Conservation (phyloP, 2,888 invertebrate species). For the Drosophila neonasuta region DNA sequence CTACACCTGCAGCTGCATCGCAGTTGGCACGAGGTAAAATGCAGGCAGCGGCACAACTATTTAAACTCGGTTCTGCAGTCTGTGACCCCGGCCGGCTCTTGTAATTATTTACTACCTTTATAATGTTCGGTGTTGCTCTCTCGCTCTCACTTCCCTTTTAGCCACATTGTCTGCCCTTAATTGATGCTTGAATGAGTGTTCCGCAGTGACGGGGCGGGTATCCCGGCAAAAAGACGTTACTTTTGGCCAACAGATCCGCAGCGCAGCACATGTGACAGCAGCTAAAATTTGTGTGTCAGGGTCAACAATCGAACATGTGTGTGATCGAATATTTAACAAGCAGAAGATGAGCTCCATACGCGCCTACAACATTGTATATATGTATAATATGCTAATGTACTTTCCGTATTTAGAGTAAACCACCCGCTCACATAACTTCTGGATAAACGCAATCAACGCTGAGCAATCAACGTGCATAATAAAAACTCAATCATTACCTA, state of each 20-base stretch:
- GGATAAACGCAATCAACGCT: constrained; percentile 13
- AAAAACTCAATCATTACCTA: constrained; percentile 20
- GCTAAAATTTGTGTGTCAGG: constrained; percentile 34
- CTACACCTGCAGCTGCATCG: constrained; percentile 64
- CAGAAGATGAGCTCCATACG: background rate
- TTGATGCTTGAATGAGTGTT: constrained; percentile 21
- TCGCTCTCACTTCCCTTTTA: constrained; percentile 1
- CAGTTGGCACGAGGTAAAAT: constrained; percentile 55
- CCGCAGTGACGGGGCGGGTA: constrained; percentile 3
- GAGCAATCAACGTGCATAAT: constrained; percentile 19
- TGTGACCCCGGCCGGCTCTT: constrained; percentile 26
- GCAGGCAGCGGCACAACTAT: constrained; percentile 12
- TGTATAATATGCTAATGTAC: too few relatives aligned
- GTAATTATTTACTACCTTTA: constrained; percentile 29
- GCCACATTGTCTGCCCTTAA: background rate
- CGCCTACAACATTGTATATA: background rate
- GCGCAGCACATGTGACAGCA: constrained; percentile 17
- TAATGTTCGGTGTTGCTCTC: constrained; percentile 13
- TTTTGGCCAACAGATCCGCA: constrained; percentile 7
- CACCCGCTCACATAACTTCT: background rate
- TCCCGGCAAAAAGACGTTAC: constrained; percentile 27
- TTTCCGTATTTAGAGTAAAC: background rate
- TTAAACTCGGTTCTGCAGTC: constrained; percentile 5
- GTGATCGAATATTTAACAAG: background rate
- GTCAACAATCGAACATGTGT: constrained; percentile 22